Conservation (phyloP, 37 sponge, comb jelly and placozoan species). For the Aplysina aerophoba region DNA sequence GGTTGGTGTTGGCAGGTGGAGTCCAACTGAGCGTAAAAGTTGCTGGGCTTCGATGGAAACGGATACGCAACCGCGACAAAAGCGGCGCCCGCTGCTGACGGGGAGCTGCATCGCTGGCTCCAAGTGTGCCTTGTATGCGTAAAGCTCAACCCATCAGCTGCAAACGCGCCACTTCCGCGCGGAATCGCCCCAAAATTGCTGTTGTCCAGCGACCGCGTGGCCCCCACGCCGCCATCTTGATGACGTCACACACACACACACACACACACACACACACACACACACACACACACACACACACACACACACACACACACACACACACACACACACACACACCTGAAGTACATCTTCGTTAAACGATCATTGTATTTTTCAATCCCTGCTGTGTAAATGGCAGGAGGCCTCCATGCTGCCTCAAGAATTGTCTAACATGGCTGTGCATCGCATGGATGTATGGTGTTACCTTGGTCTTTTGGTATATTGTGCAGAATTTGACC, state of each 20-base stretch:
- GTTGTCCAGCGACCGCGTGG: no score
- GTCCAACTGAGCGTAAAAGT: no score
- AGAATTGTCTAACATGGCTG: constrained; percentile 20
- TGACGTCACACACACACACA: background rate
- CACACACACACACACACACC: background rate
- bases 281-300: constrained; percentile 10
- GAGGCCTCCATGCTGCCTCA: constrained; percentile 14
- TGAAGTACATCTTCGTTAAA: constrained; percentile 7
- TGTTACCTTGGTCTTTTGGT: background rate
- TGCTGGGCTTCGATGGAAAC: no score
- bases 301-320: background rate
- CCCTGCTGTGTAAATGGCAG: constrained; percentile 37
- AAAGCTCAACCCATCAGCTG: no score
- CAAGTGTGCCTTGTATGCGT: no score
- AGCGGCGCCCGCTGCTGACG: no score
- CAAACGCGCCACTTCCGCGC: no score
- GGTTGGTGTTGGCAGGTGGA: no score
- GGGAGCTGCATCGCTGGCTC: no score
- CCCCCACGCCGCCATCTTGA: no score
- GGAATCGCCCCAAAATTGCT: no score
- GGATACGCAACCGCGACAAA: no score
- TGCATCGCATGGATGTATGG: constrained; percentile 37
- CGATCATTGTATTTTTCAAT: constrained; percentile 32
- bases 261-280: background rate
- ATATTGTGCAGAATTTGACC: background rate